Percentiles rank a stretch among this genome's conserved stretches.
Evolutionary conservation across 2,888 invertebrate species (phyloP).

Genomic region (Tiliacea aurago): DNA sequence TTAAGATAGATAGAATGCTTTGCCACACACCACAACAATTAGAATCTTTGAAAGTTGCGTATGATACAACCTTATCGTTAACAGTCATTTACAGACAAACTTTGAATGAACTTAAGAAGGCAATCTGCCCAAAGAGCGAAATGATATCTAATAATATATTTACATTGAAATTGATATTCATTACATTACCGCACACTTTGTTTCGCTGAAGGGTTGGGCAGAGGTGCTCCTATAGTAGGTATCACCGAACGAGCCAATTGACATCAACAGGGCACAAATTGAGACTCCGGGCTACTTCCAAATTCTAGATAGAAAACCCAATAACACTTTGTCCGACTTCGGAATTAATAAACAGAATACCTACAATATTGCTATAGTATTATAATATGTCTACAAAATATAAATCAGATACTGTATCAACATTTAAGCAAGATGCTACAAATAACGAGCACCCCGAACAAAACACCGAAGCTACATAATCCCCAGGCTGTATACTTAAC

Average conservation of each 20-base stretch:
- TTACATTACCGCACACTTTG: neutral
- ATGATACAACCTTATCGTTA: neutral
- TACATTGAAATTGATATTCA: neutral
- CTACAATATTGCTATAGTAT: neutral
- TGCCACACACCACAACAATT: neutral
- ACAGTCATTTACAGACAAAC: neutral
- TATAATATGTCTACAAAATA: neutral
- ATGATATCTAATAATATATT: neutral
- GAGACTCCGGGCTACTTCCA: neutral
- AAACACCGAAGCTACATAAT: constrained; percentile 38
- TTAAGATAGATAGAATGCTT: neutral
- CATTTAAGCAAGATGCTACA: constrained; percentile 14
- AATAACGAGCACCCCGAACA: constrained; percentile 33
- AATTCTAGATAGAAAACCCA: neutral
- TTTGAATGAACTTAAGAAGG: neutral
- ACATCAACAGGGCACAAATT: neutral
- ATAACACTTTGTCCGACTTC: neutral
- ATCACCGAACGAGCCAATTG: neutral
- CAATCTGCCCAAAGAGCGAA: neutral
- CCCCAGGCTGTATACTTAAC: constrained; percentile 60
- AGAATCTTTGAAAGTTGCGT: neutral
- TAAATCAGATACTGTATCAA: neutral
- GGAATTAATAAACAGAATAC: neutral
- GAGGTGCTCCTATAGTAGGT: neutral
- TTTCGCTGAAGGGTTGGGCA: neutral